Base-by-base conservation (phyloP, 2,888 invertebrate genomes). In the Atethmia centrago region DNA sequence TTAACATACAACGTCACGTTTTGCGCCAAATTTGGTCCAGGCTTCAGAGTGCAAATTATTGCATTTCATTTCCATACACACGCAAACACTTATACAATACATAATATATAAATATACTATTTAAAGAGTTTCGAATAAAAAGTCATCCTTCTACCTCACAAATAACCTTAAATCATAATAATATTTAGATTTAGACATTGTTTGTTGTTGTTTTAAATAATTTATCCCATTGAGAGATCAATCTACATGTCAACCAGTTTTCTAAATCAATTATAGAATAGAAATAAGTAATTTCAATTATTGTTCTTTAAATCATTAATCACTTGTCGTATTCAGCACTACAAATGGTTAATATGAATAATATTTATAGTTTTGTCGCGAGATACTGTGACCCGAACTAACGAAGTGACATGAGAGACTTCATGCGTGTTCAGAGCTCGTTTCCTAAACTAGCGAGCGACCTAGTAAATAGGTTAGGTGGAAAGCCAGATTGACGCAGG, bases 391-490 rank as follows among this genome's bases (percentile, higher is more conserved):
- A 40, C 49, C 59, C 56, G 14, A 77, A 68, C 72, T 69, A 71
- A 72, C 74, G 59, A 83, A 83, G 77, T 85, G 83, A 80, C 86
- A 83, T 69, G 65, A 71, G 74, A 61, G 64, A 67, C 66, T 77
- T 67, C 70, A 74, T 91, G 89, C 90, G 90, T 91, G 90, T 80
- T 85, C 76, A 82, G 79, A 86, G 84, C 85, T 84, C 83, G 85
- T 91, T 90, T 88, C 82, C 86, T 79, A 87, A 85, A 86, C 87
- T 86, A 78, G 83, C 88, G 82, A 90, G 83, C 88, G 85, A 90
- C 87, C 88, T 84, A 86, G 84, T 85, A 87, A 89, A 87, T 87
- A 87, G 87, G 88, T 89, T 88, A 83, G 77, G 83, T 82, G 86
- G 85, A 88, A 88, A 77, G 64, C 45, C 62, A 74, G 65, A 71